Conservation (phyloP, 2,113 vertebrate genomes). For the Hymenochirus boettgeri region DNA sequence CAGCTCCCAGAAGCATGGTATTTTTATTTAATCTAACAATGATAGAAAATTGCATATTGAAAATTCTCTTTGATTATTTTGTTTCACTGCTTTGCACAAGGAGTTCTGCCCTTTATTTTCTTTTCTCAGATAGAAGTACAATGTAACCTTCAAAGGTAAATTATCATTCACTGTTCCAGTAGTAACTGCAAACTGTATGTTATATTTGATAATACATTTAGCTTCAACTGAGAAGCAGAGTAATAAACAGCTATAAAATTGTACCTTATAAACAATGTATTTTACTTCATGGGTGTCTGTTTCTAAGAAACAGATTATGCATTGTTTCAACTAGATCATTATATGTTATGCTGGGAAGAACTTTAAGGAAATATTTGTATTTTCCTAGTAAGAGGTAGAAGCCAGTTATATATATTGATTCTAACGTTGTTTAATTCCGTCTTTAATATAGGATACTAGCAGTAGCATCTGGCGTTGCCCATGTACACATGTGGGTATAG, state of each 20-base stretch:
- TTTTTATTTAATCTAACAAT: background rate
- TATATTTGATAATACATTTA: constrained; percentile 13
- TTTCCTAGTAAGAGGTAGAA: too few relatives aligned
- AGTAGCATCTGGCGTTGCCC: too few relatives aligned
- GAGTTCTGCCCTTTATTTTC: background rate
- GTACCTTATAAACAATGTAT: background rate
- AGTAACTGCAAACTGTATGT: background rate
- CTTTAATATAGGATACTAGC: too few relatives aligned
- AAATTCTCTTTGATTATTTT: background rate
- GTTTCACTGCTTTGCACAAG: background rate
- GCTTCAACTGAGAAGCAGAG: constrained; percentile 5
- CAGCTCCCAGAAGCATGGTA: background rate
- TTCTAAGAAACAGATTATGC: background rate
- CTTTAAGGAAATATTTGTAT: too few relatives aligned
- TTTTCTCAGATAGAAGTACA: background rate
- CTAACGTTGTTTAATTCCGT: too few relatives aligned
- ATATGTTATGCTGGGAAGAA: background rate
- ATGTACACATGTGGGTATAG: too few relatives aligned
- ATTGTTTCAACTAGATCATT: constrained; percentile 2
- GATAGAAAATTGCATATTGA: background rate
- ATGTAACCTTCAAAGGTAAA: constrained; percentile 14
- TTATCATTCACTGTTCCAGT: background rate
- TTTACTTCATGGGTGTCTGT: constrained; percentile 6
- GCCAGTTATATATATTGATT: too few relatives aligned
- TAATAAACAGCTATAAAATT: constrained; percentile 8